Evolutionary conservation across 2,797 vertebrate species (phyloP), one percentile per base, ranked within the genome.

Genomic region (Choloepus didactylus): DNA sequence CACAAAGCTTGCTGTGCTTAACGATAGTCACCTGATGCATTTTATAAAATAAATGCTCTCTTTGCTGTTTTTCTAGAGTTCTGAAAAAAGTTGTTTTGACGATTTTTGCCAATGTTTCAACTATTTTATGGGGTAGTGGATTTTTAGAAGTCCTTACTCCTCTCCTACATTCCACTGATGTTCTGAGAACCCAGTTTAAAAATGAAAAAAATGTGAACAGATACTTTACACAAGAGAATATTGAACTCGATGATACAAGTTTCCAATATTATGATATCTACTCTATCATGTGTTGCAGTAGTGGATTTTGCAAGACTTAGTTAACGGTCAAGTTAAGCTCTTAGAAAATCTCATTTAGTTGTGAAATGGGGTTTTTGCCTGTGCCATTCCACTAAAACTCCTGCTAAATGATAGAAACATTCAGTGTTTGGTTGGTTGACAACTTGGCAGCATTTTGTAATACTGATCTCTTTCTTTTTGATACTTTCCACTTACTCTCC

Each of bases 171-270:
- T 80, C 75, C 51, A 35, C 4, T 31, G 35, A 72, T 46, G 2
- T 59, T 12, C 27, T 84, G 46, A 93, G 83, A 84, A 62, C 5
- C 16, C n/a, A 87, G 51, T 76, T 75, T 67, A 76, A 91, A 82
- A 72, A 46, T 11, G 21, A 21, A 9, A 27, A 72, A 59, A 85
- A 85, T 54, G 56, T 23, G 54, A 95, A 25, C 15, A 51, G 56
- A 76, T 49, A 75, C 21, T 35, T 75, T 27, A 51, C 4, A 60
- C 44, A 66, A 82, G 2, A 87, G 14, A 11, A 76, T 76, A 82
- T 6, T 44, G 60, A 27, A 41, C 67, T 69, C 54, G 41, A 51
- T 3, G 69, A 29, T 8, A 66, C 67, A 77, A 35, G 7, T 56
- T 35, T 82, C 38, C 0, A 5, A 70, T 84, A 7, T 72, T 86